Evolutionary conservation across 2,113 vertebrate genomes (phyloP).

Genomic region (Tursiops truncatus): DNA sequence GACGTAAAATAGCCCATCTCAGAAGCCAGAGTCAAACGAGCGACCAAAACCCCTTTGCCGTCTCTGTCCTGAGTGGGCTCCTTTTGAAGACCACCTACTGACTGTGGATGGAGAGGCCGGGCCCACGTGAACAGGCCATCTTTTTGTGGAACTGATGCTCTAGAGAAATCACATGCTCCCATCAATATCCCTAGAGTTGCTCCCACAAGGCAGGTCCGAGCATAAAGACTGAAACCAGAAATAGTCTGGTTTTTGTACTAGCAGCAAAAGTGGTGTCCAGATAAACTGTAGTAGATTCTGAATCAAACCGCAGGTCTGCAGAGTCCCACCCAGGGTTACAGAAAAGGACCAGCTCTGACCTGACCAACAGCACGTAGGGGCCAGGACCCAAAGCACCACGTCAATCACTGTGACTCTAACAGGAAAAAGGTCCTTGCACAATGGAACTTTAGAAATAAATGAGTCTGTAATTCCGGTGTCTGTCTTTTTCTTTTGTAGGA

Average conservation of each 20-base stretch:
- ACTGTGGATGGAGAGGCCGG: fast-evolving
- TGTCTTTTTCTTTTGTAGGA: not conserved
- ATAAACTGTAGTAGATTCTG: fast-evolving
- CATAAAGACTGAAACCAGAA: not conserved
- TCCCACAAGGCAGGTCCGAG: not conserved
- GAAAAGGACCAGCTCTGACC: not conserved
- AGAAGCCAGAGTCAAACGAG: not conserved
- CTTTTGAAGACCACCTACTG: not conserved
- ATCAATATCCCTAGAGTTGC: not conserved
- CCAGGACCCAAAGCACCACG: fast-evolving
- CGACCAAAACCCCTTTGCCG: not conserved
- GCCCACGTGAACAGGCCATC: fast-evolving
- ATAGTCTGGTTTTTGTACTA: not conserved
- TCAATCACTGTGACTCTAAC: fast-evolving
- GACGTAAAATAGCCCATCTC: not conserved
- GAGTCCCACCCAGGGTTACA: not conserved
- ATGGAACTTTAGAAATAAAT: fast-evolving
- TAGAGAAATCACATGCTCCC: fast-evolving
- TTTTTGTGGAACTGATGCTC: not conserved
- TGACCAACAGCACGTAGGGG: fast-evolving
- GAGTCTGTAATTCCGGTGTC: fast-evolving
- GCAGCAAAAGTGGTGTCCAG: not conserved
- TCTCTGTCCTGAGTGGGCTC: not conserved
- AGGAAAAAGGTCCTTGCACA: not conserved
- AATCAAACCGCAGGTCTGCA: not conserved